Evolutionary conservation across 1,140 invertebrate species (phyloP), one percentile per base, ranked within the genome.

Genomic region (Zelostemma sp.): DNA sequence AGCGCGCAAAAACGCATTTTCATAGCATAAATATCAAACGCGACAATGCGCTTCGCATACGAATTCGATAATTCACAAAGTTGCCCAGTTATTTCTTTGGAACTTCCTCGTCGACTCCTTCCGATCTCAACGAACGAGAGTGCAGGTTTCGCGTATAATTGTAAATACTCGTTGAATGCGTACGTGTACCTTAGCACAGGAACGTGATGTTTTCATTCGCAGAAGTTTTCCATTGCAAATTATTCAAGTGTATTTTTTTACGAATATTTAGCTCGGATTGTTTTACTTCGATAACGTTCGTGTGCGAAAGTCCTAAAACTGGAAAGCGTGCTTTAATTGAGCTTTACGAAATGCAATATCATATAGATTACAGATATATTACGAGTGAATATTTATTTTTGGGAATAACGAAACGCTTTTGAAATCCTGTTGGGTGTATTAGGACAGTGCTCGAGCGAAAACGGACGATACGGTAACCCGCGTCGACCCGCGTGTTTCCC

Each of bases 361-460:
- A 31, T 47, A n/a, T 56, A 31, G 40, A 62, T 54, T 12, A 46
- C n/a, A 31, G 41, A 19, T 16, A 33, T 35, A 62, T 55, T 55
- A 18, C 41, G 33, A 17, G 16, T 45, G 17, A 18, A 9, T 41
- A 41, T 41, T 41, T 41, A 11, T 41, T 31, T 31, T 31, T 31
- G 5, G 11, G 11, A 31, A 31, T 31, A 31, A n/a, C n/a, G 5
- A 31, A 31, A 31, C 28, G 35, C n/a, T n/a, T 38, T 38, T 38
- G 35, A 38, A 38, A 11, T 31, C 11, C 5, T 11, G 11, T 31
- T 38, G 14, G 9, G 9, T 38, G 14, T 38, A 4, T 11, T 12
- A 12, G 2, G 2, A n/a, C 2, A 38, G 2, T 38, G 9, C 14
- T 38, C 14, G 14, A n/a, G 28, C 28, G 14, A 9, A 38, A 11